Percentiles rank a stretch among this genome's conserved stretches.
These are phyloP conservation scores for Hycleus cichorii DNA, from an alignment of 1,140 invertebrate genomes.

Conservation along the genomic window DNA sequence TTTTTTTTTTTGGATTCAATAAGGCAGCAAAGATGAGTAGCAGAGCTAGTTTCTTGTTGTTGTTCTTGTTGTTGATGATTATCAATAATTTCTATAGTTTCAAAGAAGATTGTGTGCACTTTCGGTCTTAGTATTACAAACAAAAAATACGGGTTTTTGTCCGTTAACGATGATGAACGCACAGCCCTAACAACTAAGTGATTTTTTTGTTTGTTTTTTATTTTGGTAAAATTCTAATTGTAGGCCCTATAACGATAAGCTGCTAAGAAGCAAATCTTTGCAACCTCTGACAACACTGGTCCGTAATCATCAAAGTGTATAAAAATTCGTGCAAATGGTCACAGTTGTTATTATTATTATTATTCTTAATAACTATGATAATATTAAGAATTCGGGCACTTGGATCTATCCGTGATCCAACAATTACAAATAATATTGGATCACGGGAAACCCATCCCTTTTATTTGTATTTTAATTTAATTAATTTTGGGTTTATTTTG, in stretches of 20 bases:
- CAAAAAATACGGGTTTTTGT: conserved; percentile 4
- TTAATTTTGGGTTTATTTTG: no score
- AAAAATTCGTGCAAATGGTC: conserved; percentile 15
- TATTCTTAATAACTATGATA: no score
- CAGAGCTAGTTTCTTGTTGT: conserved; percentile 18
- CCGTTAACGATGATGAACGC: not conserved
- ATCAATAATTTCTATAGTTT: not conserved
- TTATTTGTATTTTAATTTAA: no score
- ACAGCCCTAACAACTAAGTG: conserved; percentile 20
- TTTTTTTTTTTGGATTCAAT: conserved; percentile 27
- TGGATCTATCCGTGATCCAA: no score
- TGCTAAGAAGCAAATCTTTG: conserved; percentile 22
- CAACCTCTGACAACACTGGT: conserved; percentile 15
- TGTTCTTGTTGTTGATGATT: not conserved
- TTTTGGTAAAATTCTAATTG: no score
- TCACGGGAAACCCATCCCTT: no score
- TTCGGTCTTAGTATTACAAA: not conserved
- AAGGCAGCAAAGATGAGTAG: conserved; percentile 38
- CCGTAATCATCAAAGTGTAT: conserved; percentile 17
- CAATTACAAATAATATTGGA: no score
- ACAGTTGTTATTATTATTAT: not conserved
- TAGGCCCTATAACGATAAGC: conserved; percentile 22
- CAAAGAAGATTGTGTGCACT: not conserved
- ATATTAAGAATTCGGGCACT: no score
- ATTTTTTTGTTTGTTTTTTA: not conserved